These are phyloP conservation scores for Lasioglossum baleicum DNA, from an alignment of 1,140 invertebrate genomes.

Conservation along the genomic window DNA sequence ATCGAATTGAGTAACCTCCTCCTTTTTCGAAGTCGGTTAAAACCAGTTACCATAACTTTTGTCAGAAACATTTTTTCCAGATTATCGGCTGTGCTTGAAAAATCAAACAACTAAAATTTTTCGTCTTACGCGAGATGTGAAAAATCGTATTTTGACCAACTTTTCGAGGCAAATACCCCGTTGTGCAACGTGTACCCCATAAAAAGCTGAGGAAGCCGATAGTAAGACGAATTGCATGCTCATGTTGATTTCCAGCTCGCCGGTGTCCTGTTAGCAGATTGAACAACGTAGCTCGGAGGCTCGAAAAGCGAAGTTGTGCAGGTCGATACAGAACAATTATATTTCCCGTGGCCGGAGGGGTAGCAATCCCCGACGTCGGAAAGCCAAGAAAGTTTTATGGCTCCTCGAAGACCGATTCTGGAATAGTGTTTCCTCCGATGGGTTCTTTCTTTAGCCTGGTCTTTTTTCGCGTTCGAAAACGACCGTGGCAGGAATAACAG, in stretches of 20 bases:
- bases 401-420: conserved; percentile 22
- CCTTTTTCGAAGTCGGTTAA: too few species aligned
- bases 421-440: not conserved
- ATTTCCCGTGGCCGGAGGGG: not conserved
- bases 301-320: not conserved
- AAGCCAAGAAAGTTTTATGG: conserved; percentile 17
- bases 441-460: not conserved
- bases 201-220: too few species aligned
- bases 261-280: not conserved
- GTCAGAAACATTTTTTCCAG: too few species aligned
- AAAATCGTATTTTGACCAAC: too few species aligned
- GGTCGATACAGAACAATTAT: conserved; percentile 11
- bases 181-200: too few species aligned
- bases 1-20: too few species aligned
- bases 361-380: not conserved
- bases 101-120: too few species aligned
- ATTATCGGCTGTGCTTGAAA: too few species aligned
- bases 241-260: not conserved
- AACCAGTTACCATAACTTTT: too few species aligned
- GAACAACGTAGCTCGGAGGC: not conserved
- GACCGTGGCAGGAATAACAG: conserved; percentile 6
- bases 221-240: not conserved
- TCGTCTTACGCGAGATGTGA: too few species aligned
- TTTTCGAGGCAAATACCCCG: too few species aligned
- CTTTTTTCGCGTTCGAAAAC: not conserved